Base-by-base conservation (phyloP, 2,888 invertebrate genomes). In the Apodemia hepburni region DNA sequence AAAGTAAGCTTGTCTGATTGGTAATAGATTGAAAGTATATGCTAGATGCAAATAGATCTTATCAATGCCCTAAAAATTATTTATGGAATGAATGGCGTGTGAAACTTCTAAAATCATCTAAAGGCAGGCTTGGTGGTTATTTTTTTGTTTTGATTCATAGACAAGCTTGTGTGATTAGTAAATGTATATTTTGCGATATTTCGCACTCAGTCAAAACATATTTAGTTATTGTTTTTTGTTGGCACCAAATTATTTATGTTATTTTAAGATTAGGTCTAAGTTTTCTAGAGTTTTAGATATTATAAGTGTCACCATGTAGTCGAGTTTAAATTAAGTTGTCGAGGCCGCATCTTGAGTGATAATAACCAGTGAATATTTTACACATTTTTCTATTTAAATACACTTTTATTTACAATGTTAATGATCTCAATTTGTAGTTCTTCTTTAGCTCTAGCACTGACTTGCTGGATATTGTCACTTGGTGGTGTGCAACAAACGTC, bases 131-230 rank as follows among this genome's bases (percentile, higher is more conserved):
- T 71, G 79, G 78, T 76, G 81, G 80, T 59, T 61, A 63, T 67
- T 69, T 59, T 67, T 69, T 59, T 65, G 17, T 60, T 17, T 59
- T 66, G 68, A 65, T 66, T 67, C 61, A 69, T 66, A 69, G 74
- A 75, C 72, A 86, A 84, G 90, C 90, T 91, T 89, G 87, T 87
- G 88, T 88, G 87, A 86, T 88, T 89, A 87, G 88, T 89, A 80
- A 76, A 81, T 76, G 78, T 75, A 72, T 71, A 67, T 71, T 84
- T 82, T 82, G 87, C 87, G 82, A 82, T 77, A 75, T 74, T 68
- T 78, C 84, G 85, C 87, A 79, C 71, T 78, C 84, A 85, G 85
- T 88, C 85, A 84, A 71, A 69, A 80, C 78, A 71, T 70, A 76
- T 81, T 82, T 78, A 42, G 42, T 80, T 78, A 76, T 76, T 64